Evolutionary conservation across 2,797 vertebrate genomes (phyloP).

Genomic region (Lutjanus argentimaculatus): DNA sequence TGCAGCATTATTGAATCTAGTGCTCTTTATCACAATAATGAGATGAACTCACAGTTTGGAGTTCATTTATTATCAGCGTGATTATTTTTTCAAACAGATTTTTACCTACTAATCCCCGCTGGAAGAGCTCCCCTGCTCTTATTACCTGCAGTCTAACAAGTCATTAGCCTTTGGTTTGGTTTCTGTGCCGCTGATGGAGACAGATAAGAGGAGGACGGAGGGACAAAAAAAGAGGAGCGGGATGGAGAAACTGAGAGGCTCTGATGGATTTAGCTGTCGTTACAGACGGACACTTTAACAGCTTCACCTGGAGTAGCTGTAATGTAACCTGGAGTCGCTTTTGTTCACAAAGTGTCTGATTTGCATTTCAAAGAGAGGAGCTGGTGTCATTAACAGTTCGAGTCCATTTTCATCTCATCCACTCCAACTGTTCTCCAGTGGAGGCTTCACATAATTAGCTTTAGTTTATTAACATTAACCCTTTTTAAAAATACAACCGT

Average conservation of each 20-base stretch:
- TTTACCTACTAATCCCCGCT: not conserved
- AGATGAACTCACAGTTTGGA: conserved; percentile 14
- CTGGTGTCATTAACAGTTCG: conserved; percentile 20
- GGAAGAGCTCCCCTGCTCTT: conserved; percentile 21
- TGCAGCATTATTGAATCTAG: not conserved
- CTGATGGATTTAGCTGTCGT: conserved; percentile 42
- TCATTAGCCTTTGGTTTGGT: conserved; percentile 10
- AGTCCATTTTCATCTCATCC: conserved; percentile 10
- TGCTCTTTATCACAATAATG: not conserved
- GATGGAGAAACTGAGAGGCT: not conserved
- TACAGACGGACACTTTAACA: conserved; percentile 4
- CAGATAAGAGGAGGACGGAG: not conserved
- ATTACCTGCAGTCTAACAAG: conserved; percentile 30
- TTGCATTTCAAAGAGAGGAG: conserved; percentile 53
- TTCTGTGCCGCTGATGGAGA: not conserved
- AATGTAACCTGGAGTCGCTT: conserved; percentile 29
- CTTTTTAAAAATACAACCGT: not conserved
- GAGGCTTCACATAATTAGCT: conserved; percentile 2
- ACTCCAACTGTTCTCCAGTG: not conserved
- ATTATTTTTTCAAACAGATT: conserved; percentile 14
- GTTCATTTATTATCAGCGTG: not conserved
- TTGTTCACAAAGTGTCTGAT: conserved; percentile 47
- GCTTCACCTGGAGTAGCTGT: conserved; percentile 26
- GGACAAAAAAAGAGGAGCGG: not conserved
- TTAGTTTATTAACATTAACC: not conserved